Conservation (phyloP, 2,113 vertebrate genomes). For the Columbina picui region DNA sequence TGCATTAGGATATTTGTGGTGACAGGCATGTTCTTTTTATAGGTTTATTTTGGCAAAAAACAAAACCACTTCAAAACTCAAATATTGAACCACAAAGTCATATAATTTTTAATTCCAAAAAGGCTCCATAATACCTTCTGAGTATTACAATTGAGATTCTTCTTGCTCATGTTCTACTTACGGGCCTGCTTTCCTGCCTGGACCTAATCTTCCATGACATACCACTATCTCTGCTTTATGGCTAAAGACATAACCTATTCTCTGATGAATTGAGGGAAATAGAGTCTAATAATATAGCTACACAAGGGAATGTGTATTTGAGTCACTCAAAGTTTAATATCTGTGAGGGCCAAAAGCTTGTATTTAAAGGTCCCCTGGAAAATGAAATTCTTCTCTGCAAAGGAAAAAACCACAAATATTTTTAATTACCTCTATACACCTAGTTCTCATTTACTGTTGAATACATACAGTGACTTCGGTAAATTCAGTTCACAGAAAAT, state of each 20-base stretch:
- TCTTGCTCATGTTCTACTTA: neutral
- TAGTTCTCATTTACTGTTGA: neutral
- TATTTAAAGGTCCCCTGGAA: neutral
- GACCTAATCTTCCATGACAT: neutral
- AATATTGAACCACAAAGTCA: neutral
- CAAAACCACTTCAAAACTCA: neutral
- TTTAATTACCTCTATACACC: slow-evolving; percentile 19
- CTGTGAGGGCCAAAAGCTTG: neutral
- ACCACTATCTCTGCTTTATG: slow-evolving; percentile 6
- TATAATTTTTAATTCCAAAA: neutral
- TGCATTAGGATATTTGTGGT: neutral
- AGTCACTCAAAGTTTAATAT: slow-evolving; percentile 36
- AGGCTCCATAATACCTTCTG: neutral
- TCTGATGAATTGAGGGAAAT: slow-evolving; percentile 30
- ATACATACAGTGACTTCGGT: neutral
- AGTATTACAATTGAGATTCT: neutral
- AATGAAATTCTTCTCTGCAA: neutral
- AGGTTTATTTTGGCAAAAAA: neutral
- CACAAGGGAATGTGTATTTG: slow-evolving; percentile 11
- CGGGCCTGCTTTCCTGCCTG: neutral
- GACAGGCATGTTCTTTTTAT: neutral
- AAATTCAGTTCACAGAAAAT: neutral
- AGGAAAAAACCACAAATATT: neutral
- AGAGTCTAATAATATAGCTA: neutral
- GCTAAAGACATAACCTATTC: neutral